Conservation (phyloP, 53 echinoderm and acorn worm genomes). For the Glandiceps talaboti region DNA sequence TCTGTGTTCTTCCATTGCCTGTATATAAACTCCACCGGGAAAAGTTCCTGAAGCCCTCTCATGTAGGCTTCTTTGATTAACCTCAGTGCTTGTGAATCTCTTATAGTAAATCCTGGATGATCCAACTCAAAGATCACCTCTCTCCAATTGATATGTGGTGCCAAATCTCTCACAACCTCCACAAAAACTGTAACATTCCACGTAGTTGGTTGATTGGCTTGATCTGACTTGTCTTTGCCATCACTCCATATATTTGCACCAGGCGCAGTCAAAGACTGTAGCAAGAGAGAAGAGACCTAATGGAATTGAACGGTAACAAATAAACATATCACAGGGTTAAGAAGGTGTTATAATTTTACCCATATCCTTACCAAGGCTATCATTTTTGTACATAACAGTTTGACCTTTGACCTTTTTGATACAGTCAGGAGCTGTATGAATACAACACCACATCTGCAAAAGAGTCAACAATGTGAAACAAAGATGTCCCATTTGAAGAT, state of each 20-base stretch:
- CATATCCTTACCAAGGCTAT: too few species aligned
- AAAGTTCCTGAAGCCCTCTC: conserved; percentile 61
- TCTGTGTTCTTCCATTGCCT: conserved; percentile 86
- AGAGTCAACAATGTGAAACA: too few species aligned
- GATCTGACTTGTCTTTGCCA: conserved; percentile 66
- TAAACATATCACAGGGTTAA: too few species aligned
- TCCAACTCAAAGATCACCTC: conserved; percentile 84
- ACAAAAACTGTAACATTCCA: conserved; percentile 92
- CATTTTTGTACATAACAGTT: too few species aligned
- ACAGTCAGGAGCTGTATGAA: too few species aligned
- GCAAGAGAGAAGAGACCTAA: background rate
- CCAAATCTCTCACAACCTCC: conserved; percentile 64
- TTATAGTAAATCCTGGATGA: conserved; percentile 63
- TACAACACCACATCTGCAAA: too few species aligned
- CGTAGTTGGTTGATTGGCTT: conserved; percentile 35
- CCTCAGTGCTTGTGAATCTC: conserved; percentile 59
- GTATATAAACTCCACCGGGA: conserved; percentile 81
- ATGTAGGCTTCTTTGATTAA: conserved; percentile 75
- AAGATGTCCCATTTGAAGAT: too few species aligned
- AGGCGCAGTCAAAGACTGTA: conserved; percentile 37
- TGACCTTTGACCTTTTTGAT: too few species aligned
- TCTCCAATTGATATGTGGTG: conserved; percentile 79
- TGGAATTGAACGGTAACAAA: too few species aligned
- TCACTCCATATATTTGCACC: conserved; percentile 87
- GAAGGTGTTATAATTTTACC: too few species aligned